Base-by-base conservation (phyloP, 1,140 invertebrate species). In the Drosophila teissieri region DNA sequence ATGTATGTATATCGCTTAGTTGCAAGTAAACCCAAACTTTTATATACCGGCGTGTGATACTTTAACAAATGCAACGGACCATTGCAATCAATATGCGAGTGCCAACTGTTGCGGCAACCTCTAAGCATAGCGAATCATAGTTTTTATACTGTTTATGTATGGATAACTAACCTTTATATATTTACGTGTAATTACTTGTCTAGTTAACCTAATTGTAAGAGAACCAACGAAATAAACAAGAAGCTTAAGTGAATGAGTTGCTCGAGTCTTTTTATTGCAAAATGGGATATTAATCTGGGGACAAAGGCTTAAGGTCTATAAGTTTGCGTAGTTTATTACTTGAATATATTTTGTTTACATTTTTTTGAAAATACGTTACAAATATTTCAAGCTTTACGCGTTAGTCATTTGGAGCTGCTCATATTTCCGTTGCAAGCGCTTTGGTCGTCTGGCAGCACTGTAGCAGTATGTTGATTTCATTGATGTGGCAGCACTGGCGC, bases 21-120 rank as follows among this genome's bases (percentile, higher is more conserved):
- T 78, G 61, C 62, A 86, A 82, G 60, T 73, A 73, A 62, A 63
- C 48, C 73, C 56, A 78, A 58, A 46, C 53, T 69, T 60, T 70
- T 78, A 78, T 55, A 86, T 80, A 42, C n/a, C 81, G 81, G 81
- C 80, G 84, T 88, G 83, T 88, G 83, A 88, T 88, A 88, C 81
- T 85, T 85, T 81, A 88, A 83, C 58, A 69, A 70, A 68, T 68
- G 54, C 73, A 77, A 68, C 62, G 55, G 53, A 69, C 64, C 49
- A 54, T 62, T 42, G 60, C 55, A 49, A 72, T 24, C 55, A 49
- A 72, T 24, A 72, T 53, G 49, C 42, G 73, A 80, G 69, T 77
- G 67, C 73, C 76, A 85, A 70, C 46, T 78, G 58, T 74, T 70
- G 37, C 60, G 77, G 58, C 63, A 73, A 58, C 72, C 72, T 51